phyloP scores from a whole-genome alignment of 2,888 invertebrate species.

The Melinaea menophilus region DNA sequence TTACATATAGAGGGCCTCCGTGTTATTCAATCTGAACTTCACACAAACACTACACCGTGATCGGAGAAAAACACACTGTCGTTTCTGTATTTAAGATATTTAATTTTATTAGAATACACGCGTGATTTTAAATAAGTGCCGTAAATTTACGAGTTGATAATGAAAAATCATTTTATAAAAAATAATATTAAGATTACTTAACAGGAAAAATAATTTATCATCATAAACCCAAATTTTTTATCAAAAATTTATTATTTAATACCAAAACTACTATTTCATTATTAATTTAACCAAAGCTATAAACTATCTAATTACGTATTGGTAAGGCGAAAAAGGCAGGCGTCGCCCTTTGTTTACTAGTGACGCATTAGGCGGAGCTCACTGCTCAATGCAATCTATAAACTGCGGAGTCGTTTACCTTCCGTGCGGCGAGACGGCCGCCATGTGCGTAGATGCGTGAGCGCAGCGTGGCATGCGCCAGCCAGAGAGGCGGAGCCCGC shows the following conservation, averaged over 20 bases:
- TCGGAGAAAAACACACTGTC: constrained; percentile 2
- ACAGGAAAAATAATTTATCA: too few relatives aligned
- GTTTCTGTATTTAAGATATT: background rate
- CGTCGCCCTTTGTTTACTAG: constrained; percentile 75
- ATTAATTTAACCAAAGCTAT: constrained; percentile 18
- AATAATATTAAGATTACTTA: too few relatives aligned
- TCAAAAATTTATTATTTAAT: too few relatives aligned
- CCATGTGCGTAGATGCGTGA: constrained; percentile 72
- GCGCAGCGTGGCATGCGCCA: constrained; percentile 54
- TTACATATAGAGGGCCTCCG: constrained; percentile 21
- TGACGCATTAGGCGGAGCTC: constrained; percentile 67
- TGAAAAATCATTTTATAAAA: too few relatives aligned
- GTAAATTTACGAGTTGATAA: too few relatives aligned
- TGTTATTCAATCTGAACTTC: constrained; percentile 12
- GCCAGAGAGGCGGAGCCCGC: constrained; percentile 62
- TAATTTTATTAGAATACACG: too few relatives aligned
- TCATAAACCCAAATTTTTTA: too few relatives aligned
- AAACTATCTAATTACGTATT: constrained; percentile 35
- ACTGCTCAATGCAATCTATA: constrained; percentile 61
- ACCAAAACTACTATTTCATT: too few relatives aligned
- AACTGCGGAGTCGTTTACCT: constrained; percentile 75
- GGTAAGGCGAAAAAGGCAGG: constrained; percentile 57
- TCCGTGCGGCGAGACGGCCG: constrained; percentile 71
- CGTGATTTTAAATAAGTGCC: too few relatives aligned
- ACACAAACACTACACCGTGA: background rate